Percentiles rank a stretch among this genome's conserved stretches.
Conservation (phyloP, 2,113 vertebrate genomes). For the Rhinopomastus cyanomelas region DNA sequence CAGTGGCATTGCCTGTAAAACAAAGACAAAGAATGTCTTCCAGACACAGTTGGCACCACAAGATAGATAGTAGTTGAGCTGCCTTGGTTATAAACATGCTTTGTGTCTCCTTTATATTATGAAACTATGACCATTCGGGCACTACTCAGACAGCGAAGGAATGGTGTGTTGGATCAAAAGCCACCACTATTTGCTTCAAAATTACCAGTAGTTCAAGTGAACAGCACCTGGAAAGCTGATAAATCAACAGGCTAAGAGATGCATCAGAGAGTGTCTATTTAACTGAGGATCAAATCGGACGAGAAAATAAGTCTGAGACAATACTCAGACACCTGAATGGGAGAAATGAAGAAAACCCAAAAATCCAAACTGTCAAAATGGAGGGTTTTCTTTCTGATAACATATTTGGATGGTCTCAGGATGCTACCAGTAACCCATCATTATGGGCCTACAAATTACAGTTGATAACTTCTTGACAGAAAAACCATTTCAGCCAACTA, state of each 20-base stretch:
- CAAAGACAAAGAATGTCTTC: background rate
- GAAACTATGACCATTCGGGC: background rate
- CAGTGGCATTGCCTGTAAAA: conserved; percentile 81
- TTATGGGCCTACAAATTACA: background rate
- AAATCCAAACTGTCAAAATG: background rate
- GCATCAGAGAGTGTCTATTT: background rate
- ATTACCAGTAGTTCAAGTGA: background rate
- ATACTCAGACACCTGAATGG: background rate
- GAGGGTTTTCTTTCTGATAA: background rate
- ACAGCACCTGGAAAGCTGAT: background rate
- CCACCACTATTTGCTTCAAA: background rate
- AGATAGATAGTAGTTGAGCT: background rate
- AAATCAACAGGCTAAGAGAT: background rate
- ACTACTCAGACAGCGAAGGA: background rate
- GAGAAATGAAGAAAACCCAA: background rate
- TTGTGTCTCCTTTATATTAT: background rate
- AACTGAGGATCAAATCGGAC: background rate
- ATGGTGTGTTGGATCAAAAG: background rate
- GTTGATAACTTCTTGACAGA: background rate
- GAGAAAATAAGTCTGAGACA: background rate
- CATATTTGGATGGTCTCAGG: background rate
- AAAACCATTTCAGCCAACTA: background rate
- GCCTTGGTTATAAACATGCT: background rate
- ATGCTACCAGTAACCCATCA: background rate
- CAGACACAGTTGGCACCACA: background rate